These are phyloP conservation scores for Polymixis flavicincta DNA, from an alignment of 2,888 invertebrate genomes.

Conservation along the genomic window DNA sequence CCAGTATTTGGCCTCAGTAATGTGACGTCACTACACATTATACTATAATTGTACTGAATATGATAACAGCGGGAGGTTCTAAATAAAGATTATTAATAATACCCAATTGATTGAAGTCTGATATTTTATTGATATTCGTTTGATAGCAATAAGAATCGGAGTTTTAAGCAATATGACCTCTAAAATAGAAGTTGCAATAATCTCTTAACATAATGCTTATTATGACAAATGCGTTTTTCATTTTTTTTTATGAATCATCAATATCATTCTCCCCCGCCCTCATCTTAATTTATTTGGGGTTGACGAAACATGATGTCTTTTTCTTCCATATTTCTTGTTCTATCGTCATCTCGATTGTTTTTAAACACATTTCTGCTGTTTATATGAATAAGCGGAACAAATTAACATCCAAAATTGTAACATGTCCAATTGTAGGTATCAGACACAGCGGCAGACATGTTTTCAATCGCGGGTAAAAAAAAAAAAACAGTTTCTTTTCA, in stretches of 20 bases:
- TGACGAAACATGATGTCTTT: no score
- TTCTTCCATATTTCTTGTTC: background rate
- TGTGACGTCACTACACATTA: slow-evolving; percentile 9
- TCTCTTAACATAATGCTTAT: no score
- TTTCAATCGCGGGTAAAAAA: no score
- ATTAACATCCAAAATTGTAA: background rate
- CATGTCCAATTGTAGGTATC: background rate
- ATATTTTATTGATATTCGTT: slow-evolving; percentile 35
- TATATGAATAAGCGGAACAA: background rate
- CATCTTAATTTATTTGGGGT: background rate
- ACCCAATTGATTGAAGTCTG: slow-evolving; percentile 7
- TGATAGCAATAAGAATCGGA: background rate
- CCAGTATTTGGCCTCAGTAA: slow-evolving; percentile 12
- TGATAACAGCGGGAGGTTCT: slow-evolving; percentile 31
- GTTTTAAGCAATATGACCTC: slow-evolving; percentile 34
- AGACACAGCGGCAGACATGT: background rate
- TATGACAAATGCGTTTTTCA: background rate
- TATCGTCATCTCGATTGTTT: background rate
- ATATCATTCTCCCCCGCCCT: no score
- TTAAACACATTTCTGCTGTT: background rate
- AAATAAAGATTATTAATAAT: slow-evolving; percentile 24
- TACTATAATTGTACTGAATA: background rate
- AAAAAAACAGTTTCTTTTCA: no score
- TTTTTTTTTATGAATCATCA: background rate
- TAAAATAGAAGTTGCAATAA: background rate